Base-by-base conservation (phyloP, 2,113 vertebrate species). In the Lamprotornis superbus region DNA sequence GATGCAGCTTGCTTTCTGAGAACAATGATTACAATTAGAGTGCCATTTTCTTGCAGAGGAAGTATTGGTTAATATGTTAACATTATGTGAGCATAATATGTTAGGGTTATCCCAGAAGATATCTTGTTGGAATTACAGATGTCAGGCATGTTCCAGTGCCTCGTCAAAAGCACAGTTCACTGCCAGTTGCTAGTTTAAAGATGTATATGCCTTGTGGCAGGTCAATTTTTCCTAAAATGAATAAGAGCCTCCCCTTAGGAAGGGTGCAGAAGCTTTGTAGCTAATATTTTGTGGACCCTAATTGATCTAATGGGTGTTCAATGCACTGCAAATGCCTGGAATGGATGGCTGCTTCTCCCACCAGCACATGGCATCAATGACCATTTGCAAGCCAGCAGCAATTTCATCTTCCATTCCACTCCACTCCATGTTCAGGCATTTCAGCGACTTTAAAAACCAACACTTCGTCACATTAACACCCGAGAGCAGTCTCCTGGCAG, bases 401-500 rank as follows among this genome's bases (percentile, higher is more conserved):
- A 94, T 87, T 93, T 96, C 93, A 40, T 91, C 91, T 97, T 97
- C 93, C 94, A 64, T 40, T 87, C 80, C 20, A 20, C 90, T 93
- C 83, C 19, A 25, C 90, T 93, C 83, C 19, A 25, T 89, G 94
- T 92, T 94, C 83, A 96, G 94, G 93, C 89, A 95, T 94, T 92
- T 89, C 87, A 89, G 78, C 0, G 4, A 83, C 80, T 94, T 90
- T 95, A 96, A 94, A 97, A 97, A 97, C 83, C 94, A 97, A 81
- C 89, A 87, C 95, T 91, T 93, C 95, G 93, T 95, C 97, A 97
- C 95, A 97, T 97, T 97, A 98, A 92, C 97, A 96, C 97, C 91
- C 79, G 46, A 50, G 77, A 89, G 35, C 40, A 57, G 69, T 23
- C 82, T 83, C 89, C 87, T 94, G 69, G 86, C 11, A 3, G 53